These are phyloP conservation scores for Sphaerophoria taeniata DNA, from an alignment of 2,888 invertebrate genomes.

Conservation along the genomic window DNA sequence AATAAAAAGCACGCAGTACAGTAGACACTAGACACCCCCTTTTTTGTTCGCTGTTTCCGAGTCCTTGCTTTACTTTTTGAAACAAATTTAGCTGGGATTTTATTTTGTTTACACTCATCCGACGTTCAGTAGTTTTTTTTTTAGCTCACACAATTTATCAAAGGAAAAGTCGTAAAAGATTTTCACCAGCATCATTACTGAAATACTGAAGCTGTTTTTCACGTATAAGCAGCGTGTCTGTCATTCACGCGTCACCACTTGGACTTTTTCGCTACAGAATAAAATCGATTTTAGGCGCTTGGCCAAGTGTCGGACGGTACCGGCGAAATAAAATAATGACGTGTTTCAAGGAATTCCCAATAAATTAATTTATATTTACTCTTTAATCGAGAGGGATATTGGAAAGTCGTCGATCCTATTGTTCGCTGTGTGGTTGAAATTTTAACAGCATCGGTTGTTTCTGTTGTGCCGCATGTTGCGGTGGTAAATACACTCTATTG, in stretches of 20 bases:
- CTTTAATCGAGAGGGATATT: no score
- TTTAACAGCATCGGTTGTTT: no score
- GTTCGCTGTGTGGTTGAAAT: no score
- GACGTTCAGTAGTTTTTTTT: slow-evolving; percentile 24
- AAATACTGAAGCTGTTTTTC: slow-evolving; percentile 14
- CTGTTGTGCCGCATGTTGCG: no score
- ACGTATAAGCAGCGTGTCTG: slow-evolving; percentile 29
- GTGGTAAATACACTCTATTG: no score
- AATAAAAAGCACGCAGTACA: slow-evolving; percentile 12
- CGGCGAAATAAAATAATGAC: slow-evolving; percentile 37
- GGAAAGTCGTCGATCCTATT: no score
- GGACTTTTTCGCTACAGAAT: neutral
- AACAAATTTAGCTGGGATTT: slow-evolving; percentile 30
- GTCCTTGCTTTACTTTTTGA: slow-evolving; percentile 34
- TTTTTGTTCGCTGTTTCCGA: slow-evolving; percentile 33
- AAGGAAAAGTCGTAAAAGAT: slow-evolving; percentile 46
- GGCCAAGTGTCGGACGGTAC: slow-evolving; percentile 40
- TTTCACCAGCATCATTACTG: slow-evolving; percentile 5
- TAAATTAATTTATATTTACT: no score
- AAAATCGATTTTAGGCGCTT: slow-evolving; percentile 50
- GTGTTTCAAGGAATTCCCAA: slow-evolving; percentile 65
- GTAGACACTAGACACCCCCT: slow-evolving; percentile 32
- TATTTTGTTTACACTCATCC: slow-evolving; percentile 54
- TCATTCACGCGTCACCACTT: slow-evolving; percentile 42
- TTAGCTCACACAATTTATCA: slow-evolving; percentile 20